Conservation (phyloP, 1,140 invertebrate genomes). For the Aphidius gifuensis region DNA sequence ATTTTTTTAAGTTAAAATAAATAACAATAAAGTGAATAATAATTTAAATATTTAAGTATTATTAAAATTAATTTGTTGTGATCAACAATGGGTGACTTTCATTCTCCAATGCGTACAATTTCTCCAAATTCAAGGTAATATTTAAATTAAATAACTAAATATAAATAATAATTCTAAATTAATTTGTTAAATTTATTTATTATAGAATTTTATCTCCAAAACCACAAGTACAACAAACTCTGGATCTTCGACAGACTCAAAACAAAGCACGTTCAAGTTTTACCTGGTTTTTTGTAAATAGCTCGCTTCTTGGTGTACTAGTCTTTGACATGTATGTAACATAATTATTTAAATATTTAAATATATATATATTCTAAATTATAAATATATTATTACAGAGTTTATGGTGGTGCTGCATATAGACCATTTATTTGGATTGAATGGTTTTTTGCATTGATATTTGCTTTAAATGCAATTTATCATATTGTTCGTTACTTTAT, state of each 20-base stretch:
- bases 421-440: slow-evolving; percentile 45
- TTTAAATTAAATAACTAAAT: background rate
- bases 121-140: slow-evolving; percentile 44
- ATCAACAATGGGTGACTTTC: slow-evolving; percentile 40
- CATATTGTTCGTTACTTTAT: slow-evolving; percentile 37
- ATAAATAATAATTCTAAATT: background rate
- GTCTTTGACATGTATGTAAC: slow-evolving; percentile 42
- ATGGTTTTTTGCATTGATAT: slow-evolving; percentile 42
- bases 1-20: no score
- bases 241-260: slow-evolving; percentile 38
- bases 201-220: slow-evolving; percentile 42
- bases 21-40: no score
- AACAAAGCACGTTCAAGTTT: slow-evolving; percentile 40
- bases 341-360: background rate
- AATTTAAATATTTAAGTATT: no score
- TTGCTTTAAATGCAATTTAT: slow-evolving; percentile 42
- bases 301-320: slow-evolving; percentile 35
- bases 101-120: slow-evolving; percentile 43
- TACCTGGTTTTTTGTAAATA: slow-evolving; percentile 45
- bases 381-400: slow-evolving; percentile 25
- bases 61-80: no score
- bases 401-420: slow-evolving; percentile 38
- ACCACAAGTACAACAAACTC: slow-evolving; percentile 43
- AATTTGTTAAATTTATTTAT: slow-evolving; percentile 1
- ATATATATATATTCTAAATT: background rate